These are phyloP conservation scores for Pomphorhynchus laevis DNA, from an alignment of 1,140 invertebrate species.

Conservation along the genomic window DNA sequence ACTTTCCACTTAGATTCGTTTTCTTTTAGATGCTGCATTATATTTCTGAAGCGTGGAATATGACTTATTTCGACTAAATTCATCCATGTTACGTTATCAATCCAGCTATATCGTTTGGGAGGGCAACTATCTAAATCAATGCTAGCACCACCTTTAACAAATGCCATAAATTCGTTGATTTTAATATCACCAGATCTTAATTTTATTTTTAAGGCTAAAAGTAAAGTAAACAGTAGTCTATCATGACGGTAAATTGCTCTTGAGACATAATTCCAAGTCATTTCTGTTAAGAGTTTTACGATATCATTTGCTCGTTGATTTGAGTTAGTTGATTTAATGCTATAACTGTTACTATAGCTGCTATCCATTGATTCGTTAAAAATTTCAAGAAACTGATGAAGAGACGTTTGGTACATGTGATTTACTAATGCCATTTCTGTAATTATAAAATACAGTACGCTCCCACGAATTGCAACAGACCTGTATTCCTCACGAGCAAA, in stretches of 20 bases:
- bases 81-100: conserved; percentile 69
- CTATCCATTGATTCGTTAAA: conserved; percentile 56
- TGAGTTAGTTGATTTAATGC: too few species aligned
- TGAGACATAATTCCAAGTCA: conserved; percentile 40
- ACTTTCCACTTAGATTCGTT: conserved; percentile 44
- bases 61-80: conserved; percentile 75
- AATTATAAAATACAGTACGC: conserved; percentile 69
- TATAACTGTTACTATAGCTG: too few species aligned
- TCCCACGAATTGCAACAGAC: conserved; percentile 57
- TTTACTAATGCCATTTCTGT: conserved; percentile 86
- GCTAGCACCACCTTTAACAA: conserved; percentile 45
- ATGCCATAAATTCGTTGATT: conserved; percentile 60
- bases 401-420: conserved; percentile 71
- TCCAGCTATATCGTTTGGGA: conserved; percentile 70
- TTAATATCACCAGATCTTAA: conserved; percentile 32
- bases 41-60: conserved; percentile 37
- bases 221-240: conserved; percentile 59
- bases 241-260: conserved; percentile 64
- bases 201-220: conserved; percentile 75
- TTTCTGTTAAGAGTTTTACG: conserved; percentile 45
- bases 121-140: conserved; percentile 56
- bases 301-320: conserved; percentile 54
- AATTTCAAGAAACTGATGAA: conserved; percentile 61
- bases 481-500: conserved; percentile 63
- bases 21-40: conserved; percentile 36